phyloP scores from a whole-genome alignment of 2,113 vertebrate genomes.

The Centropus bengalensis region DNA sequence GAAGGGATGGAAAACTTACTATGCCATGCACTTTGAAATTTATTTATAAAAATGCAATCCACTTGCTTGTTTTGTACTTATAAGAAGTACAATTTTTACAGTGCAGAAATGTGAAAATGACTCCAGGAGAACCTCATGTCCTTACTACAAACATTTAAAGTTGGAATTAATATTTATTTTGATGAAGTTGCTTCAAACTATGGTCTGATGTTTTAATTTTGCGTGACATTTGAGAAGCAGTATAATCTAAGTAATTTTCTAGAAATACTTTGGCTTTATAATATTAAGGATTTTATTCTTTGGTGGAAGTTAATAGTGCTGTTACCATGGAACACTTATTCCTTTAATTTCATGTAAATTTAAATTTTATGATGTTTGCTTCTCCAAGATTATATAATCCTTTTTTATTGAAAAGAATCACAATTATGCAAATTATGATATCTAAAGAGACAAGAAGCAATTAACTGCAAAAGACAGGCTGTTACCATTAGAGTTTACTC shows the following conservation, averaged over 20 bases:
- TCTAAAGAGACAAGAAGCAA: conserved; percentile 77
- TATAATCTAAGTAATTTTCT: conserved; percentile 62
- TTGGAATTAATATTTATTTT: conserved; percentile 62
- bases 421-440: conserved; percentile 79
- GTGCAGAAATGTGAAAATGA: conserved; percentile 10
- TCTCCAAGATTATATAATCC: conserved; percentile 77
- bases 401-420: conserved; percentile 78
- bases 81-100: neutral
- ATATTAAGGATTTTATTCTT: conserved; percentile 74
- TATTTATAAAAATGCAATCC: neutral
- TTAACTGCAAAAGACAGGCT: conserved; percentile 76
- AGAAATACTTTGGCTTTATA: conserved; percentile 61
- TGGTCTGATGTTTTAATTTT: conserved; percentile 74
- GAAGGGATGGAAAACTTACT: neutral
- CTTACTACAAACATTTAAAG: conserved; percentile 52
- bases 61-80: neutral
- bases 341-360: conserved; percentile 79
- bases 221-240: conserved; percentile 67
- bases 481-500: conserved; percentile 71
- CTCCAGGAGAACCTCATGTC: conserved; percentile 30
- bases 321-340: conserved; percentile 75
- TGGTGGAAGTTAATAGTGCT: conserved; percentile 70
- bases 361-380: conserved; percentile 80
- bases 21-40: neutral
- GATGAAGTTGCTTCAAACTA: conserved; percentile 53